These are phyloP conservation scores for Philereme transversata DNA, from an alignment of 2,888 invertebrate genomes.

Conservation along the genomic window DNA sequence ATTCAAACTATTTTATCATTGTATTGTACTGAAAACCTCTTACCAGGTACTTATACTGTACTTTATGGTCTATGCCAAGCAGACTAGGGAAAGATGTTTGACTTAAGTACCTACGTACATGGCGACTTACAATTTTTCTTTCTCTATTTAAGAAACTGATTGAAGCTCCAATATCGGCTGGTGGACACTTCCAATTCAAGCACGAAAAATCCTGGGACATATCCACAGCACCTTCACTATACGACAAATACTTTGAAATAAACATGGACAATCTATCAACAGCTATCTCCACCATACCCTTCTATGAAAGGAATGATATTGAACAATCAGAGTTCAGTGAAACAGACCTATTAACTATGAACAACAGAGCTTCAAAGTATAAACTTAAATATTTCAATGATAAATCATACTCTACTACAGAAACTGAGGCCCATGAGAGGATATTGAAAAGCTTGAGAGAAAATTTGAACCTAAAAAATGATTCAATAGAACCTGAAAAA, in stretches of 20 bases:
- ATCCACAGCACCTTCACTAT: slow-evolving; percentile 62
- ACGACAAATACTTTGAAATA: slow-evolving; percentile 76
- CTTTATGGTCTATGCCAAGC: no score
- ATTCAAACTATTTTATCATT: no score
- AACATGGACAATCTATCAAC: slow-evolving; percentile 66
- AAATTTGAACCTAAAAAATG: slow-evolving; percentile 25
- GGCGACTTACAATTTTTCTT: no score
- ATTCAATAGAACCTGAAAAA: slow-evolving; percentile 18
- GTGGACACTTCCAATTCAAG: slow-evolving; percentile 81
- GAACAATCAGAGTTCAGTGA: slow-evolving; percentile 60
- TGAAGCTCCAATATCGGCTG: slow-evolving; percentile 66
- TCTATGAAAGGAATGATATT: slow-evolving; percentile 70
- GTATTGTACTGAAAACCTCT: no score
- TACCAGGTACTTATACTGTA: no score
- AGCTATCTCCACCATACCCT: slow-evolving; percentile 70
- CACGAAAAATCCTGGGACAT: slow-evolving; percentile 79
- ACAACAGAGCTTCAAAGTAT: slow-evolving; percentile 65
- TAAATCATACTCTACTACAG: slow-evolving; percentile 62
- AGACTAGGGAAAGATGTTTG: no score
- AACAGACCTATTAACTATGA: slow-evolving; percentile 68
- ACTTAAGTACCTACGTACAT: no score
- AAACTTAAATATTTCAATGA: slow-evolving; percentile 73
- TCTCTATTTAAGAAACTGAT: slow-evolving; percentile 67
- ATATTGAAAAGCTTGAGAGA: slow-evolving; percentile 50
- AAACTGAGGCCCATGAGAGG: slow-evolving; percentile 60